Conservation (phyloP, 35 echinoderm and acorn worm genomes). For the Apostichopus parvimensis region DNA sequence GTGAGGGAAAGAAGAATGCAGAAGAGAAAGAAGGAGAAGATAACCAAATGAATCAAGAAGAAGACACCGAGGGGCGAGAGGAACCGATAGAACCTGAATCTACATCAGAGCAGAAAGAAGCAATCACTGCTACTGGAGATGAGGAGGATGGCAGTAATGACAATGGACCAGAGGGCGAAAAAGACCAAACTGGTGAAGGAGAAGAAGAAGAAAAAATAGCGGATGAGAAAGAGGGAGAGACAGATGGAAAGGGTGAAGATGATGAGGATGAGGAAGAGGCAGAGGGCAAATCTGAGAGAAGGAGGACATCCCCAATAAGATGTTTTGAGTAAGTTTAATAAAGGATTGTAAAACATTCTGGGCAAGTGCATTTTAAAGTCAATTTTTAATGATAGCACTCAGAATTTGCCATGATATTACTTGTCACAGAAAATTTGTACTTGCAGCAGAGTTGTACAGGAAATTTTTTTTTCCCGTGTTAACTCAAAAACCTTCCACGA, state of each 20-base stretch:
- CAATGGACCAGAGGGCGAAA: neutral
- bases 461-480: too few relatives aligned
- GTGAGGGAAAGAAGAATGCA: neutral
- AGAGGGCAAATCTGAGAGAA: conserved; percentile 31
- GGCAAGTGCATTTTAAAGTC: too few relatives aligned
- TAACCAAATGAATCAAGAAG: neutral
- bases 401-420: too few relatives aligned
- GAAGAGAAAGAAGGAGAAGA: neutral
- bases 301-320: conserved; percentile 30
- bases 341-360: too few relatives aligned
- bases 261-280: conserved; percentile 2
- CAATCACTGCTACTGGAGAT: neutral
- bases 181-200: too few relatives aligned
- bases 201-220: neutral
- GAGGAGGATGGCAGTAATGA: neutral
- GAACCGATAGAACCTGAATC: neutral
- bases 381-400: too few relatives aligned
- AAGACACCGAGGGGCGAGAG: neutral
- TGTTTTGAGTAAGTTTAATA: conserved; percentile 43
- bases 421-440: too few relatives aligned
- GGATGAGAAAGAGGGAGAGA: neutral
- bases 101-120: neutral
- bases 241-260: conserved; percentile 2
- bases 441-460: too few relatives aligned
- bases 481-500: too few relatives aligned